Evolutionary conservation across 2,888 invertebrate genomes (phyloP), one percentile per base, ranked within the genome.

Genomic region (Mesoligia furuncula): DNA sequence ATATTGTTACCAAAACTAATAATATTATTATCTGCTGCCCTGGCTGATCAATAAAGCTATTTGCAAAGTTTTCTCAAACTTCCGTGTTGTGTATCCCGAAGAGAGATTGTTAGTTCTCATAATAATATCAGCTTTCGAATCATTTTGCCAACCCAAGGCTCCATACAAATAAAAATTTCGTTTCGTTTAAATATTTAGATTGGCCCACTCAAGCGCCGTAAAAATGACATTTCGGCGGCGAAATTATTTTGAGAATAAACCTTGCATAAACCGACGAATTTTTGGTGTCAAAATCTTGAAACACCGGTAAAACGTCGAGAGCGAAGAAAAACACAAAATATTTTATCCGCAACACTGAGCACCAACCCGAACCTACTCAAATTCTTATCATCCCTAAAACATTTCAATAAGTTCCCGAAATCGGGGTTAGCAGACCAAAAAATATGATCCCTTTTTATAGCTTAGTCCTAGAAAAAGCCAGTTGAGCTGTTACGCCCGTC

Each of bases 121-220:
- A 84, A 80, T 42, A 80, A 57, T 59, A 64, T 81, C 73, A 80
- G 57, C 67, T 80, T 73, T 85, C 62, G 57, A 84, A 79, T 67
- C 39, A 62, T 24, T 39, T 57, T 17, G 17, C 36, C n/a, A 39
- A 51, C 57, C 66, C 48, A 24, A 69, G 51, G 20, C 65, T 45
- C n/a, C 17, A 45, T 51, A 31, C 36, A 31, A 11, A 61, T 59
- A 66, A 84, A 64, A 79, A 59, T 15, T 61, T 59, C 31, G 66
- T 68, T 80, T 71, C 67, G 42, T 67, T 69, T 59, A 80, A 84
- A 80, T 80, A 80, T 81, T 84, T 20, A 79, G 72, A 80, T 84
- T 80, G 45, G 20, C 73, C 57, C 39, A 84, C 57, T 68, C 51
- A 24, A 80, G 62, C 62, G 51, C 36, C 62, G 67, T 85, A 72